Evolutionary conservation across 2,888 invertebrate species (phyloP), one percentile per base, ranked within the genome.

Genomic region (Stenurella melanura): DNA sequence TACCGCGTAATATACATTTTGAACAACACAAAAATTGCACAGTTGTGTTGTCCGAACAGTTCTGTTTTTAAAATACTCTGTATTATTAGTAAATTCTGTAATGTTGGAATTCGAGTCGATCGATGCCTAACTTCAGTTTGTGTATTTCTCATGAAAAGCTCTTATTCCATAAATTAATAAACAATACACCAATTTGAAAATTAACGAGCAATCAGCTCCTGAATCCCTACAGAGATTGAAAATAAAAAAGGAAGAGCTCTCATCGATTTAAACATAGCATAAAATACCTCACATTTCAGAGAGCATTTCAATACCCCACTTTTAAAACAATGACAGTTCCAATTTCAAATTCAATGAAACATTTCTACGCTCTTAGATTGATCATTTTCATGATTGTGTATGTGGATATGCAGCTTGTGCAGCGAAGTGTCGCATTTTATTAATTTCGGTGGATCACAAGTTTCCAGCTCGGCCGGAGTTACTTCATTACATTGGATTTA

Each of bases 401-500:
- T 42, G 12, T 42, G 42, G 21, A 34, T 7, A n/a, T 50, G 50
- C 50, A 50, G 50, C 50, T 50, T 50, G 50, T 50, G n/a, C 50
- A 50, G n/a, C n/a, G n/a, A 4, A 50, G 50, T n/a, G 50, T 5
- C 50, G n/a, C n/a, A n/a, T 50, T 50, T 50, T 50, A 50, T 50
- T 50, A 50, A 50, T 50, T 50, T 50, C n/a, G 50, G n/a, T 50
- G 50, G 15, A 18, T 58, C 11, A 21, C 58, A 58, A 58, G 58
- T 64, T 64, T 42, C 38, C 18, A 42, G 38, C 64, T 42, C 19
- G 15, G 42, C 17, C 38, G 18, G 38, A 64, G 12, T 42, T 64
- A 60, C 58, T 70, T 34, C 38, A 70, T 70, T 58, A 70, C 57
- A 66, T 34, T 57, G 26, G n/a, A 70, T 21, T 70, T 70, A 64